phyloP scores from a whole-genome alignment of 1,140 invertebrate species.

The Riptortus pedestris region DNA sequence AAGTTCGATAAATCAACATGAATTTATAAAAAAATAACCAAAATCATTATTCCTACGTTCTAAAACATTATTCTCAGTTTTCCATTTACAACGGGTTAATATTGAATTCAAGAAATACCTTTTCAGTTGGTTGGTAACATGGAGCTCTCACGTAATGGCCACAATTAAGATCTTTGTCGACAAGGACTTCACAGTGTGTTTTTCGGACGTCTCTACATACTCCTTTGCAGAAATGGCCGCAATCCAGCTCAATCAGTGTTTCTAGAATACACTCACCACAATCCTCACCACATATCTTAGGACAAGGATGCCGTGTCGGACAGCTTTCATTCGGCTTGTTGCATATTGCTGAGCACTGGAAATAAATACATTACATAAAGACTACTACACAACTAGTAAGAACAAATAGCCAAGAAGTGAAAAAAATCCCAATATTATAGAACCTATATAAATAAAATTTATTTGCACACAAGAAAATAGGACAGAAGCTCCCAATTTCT shows the following conservation, averaged over 20 bases:
- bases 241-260: constrained; percentile 9
- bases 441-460: no score
- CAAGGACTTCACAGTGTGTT: constrained; percentile 4
- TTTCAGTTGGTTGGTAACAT: background rate
- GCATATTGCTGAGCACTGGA: constrained; percentile 41
- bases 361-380: no score
- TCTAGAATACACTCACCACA: constrained; percentile 42
- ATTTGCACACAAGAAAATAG: no score
- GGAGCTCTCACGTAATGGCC: background rate
- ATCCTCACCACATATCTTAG: constrained; percentile 40
- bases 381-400: no score
- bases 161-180: background rate
- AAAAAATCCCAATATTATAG: no score
- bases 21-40: no score
- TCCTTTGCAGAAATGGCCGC: constrained; percentile 1
- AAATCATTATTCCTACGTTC: no score
- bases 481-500: no score
- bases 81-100: no score
- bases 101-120: background rate
- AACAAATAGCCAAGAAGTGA: no score
- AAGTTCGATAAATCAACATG: no score
- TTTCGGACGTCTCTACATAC: background rate
- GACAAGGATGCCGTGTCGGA: constrained; percentile 39
- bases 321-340: constrained; percentile 38
- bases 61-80: no score